Evolutionary conservation across 2,797 vertebrate genomes (phyloP).

Genomic region (Trachurus trachurus): DNA sequence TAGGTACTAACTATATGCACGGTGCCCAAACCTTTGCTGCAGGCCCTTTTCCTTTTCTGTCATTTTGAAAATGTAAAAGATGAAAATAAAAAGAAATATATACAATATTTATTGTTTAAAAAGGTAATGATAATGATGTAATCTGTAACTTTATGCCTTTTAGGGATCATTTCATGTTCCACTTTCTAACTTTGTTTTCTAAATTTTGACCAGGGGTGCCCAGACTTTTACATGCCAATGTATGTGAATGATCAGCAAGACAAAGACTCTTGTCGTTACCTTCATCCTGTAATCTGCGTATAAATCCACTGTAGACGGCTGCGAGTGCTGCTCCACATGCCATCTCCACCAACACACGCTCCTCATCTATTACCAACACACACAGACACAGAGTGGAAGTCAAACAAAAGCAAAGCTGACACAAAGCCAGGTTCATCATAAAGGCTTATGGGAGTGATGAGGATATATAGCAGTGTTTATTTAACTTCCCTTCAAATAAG

Average conservation of each 20-base stretch:
- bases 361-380: conserved; percentile 67
- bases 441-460: background rate
- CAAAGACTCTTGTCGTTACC: conserved; percentile 45
- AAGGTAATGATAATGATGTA: no score
- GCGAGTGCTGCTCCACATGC: conserved; percentile 77
- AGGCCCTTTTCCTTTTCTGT: no score
- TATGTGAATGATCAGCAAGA: background rate
- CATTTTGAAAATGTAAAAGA: no score
- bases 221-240: no score
- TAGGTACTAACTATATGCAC: no score
- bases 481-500: background rate
- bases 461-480: background rate
- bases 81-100: no score
- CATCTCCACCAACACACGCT: conserved; percentile 79
- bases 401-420: conserved; percentile 6
- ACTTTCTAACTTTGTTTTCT: no score
- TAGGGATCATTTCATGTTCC: no score
- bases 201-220: no score
- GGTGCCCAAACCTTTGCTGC: no score
- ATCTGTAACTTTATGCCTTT: no score
- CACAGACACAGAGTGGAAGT: background rate
- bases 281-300: conserved; percentile 69
- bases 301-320: conserved; percentile 72
- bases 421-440: background rate
- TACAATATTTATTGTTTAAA: no score